A percentile compares a stretch with the other conserved stretches of the same genome.
phyloP scores from a whole-genome alignment of 1,140 invertebrate species.

The Zelostemma sp. region DNA sequence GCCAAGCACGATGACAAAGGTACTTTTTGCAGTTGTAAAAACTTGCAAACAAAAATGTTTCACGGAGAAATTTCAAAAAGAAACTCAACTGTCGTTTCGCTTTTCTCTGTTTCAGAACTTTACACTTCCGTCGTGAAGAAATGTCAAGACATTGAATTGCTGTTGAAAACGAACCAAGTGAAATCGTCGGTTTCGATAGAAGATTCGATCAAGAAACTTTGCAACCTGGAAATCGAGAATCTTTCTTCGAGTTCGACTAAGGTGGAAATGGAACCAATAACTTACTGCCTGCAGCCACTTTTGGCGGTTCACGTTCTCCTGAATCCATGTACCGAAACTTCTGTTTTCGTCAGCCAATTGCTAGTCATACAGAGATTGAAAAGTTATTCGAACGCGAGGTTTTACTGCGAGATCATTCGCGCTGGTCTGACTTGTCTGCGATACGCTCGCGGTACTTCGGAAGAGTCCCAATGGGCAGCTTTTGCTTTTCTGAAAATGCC shows the following conservation, averaged over 20 bases:
- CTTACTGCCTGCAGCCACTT: constrained; percentile 81
- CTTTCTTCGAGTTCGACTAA: constrained; percentile 70
- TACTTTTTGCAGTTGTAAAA: constrained; percentile 42
- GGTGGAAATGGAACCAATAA: constrained; percentile 76
- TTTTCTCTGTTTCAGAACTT: constrained; percentile 73
- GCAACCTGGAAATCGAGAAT: constrained; percentile 75
- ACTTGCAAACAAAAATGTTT: no score
- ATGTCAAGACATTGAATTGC: constrained; percentile 78
- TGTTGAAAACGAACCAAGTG: constrained; percentile 73
- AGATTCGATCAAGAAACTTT: constrained; percentile 74
- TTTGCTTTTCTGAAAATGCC: constrained; percentile 94
- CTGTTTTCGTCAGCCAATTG: constrained; percentile 83
- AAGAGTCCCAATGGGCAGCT: constrained; percentile 92
- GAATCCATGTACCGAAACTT: constrained; percentile 83
- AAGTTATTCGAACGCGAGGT: constrained; percentile 76
- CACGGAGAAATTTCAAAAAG: no score
- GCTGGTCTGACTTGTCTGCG: constrained; percentile 90
- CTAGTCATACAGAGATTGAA: constrained; percentile 87
- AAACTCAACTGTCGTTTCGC: no score
- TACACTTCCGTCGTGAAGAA: constrained; percentile 80
- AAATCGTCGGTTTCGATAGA: constrained; percentile 73
- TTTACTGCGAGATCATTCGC: constrained; percentile 91
- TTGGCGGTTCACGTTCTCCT: constrained; percentile 80
- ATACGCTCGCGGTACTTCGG: constrained; percentile 79
- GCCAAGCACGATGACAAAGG: constrained; percentile 80